phyloP scores from a whole-genome alignment of 2,888 invertebrate species.

The Ypsolopha sequella region DNA sequence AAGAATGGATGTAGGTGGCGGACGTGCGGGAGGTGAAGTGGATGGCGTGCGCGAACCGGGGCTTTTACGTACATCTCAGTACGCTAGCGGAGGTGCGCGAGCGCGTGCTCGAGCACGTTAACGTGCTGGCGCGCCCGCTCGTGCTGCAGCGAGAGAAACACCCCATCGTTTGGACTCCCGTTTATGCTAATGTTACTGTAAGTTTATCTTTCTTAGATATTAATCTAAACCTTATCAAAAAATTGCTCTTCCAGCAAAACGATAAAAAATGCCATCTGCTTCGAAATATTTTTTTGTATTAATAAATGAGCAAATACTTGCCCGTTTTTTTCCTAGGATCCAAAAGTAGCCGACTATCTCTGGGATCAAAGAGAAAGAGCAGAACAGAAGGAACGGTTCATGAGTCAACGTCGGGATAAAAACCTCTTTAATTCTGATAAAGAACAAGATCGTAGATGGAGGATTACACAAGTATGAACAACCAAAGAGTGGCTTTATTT shows the following conservation, averaged over 20 bases:
- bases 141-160: constrained; percentile 87
- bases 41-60: constrained; percentile 99
- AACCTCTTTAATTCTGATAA: constrained; percentile 72
- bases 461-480: constrained; percentile 48
- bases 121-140: constrained; percentile 95
- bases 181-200: constrained; percentile 93
- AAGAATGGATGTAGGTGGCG: constrained; percentile 66
- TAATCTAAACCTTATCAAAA: background rate
- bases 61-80: constrained; percentile 95
- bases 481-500: background rate
- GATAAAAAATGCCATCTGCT: too few relatives aligned
- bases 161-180: constrained; percentile 97
- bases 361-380: constrained; percentile 89
- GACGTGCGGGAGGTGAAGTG: constrained; percentile 95
- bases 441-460: constrained; percentile 74
- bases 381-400: constrained; percentile 82
- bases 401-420: constrained; percentile 74
- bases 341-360: constrained; percentile 90
- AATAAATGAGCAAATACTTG: too few relatives aligned
- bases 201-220: constrained; percentile 22
- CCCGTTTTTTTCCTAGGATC: constrained; percentile 69
- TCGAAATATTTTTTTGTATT: too few relatives aligned
- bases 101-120: constrained; percentile 95
- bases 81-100: constrained; percentile 98
- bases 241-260: too few relatives aligned